phyloP scores from a whole-genome alignment of 2,797 vertebrate genomes.

The Acanthopagrus latus region DNA sequence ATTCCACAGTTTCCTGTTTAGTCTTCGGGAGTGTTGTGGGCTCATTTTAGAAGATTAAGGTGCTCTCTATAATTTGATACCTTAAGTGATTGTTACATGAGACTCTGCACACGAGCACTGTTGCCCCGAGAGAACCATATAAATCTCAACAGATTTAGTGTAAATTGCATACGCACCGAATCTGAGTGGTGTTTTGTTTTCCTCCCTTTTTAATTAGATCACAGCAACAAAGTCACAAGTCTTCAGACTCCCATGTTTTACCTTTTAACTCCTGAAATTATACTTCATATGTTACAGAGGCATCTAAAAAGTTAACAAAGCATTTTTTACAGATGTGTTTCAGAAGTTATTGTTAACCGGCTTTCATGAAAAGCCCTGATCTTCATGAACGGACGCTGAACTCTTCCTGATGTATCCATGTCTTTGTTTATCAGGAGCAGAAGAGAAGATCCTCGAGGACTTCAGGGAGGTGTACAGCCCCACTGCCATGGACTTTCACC shows the following conservation, averaged over 20 bases:
- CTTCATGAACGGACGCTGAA: background rate
- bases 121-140: background rate
- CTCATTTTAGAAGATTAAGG: slow-evolving; percentile 20
- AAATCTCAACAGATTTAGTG: background rate
- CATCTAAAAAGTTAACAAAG: background rate
- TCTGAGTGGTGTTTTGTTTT: background rate
- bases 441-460: slow-evolving; percentile 99
- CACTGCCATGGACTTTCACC: slow-evolving; percentile 92
- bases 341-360: background rate
- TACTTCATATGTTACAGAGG: background rate
- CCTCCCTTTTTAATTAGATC: background rate
- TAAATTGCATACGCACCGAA: background rate
- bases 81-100: slow-evolving; percentile 17
- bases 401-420: slow-evolving; percentile 14
- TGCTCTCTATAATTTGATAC: slow-evolving; percentile 31
- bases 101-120: background rate
- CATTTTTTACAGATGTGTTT: background rate
- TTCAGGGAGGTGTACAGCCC: slow-evolving; percentile 95
- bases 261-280: background rate
- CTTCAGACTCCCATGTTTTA: background rate
- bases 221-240: background rate
- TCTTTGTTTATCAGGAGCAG: slow-evolving; percentile 88
- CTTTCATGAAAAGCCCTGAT: background rate
- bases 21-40: slow-evolving; percentile 4
- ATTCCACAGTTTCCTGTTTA: slow-evolving; percentile 30